A percentile compares a stretch with the other conserved stretches of the same genome.
phyloP scores from a whole-genome alignment of 2,888 invertebrate species.

The Coelopa pilipes region DNA sequence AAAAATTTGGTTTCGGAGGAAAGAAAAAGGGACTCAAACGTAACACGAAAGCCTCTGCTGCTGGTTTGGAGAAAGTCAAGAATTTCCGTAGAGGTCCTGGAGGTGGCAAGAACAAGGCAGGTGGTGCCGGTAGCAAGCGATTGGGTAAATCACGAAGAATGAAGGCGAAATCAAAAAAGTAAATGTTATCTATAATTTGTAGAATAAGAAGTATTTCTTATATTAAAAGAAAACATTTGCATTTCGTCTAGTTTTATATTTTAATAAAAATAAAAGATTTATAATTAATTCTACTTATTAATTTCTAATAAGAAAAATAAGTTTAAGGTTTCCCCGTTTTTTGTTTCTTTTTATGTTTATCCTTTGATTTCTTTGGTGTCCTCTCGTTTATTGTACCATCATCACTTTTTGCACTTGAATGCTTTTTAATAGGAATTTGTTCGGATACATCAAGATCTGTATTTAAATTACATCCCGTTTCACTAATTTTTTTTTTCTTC shows the following conservation, averaged over 20 bases:
- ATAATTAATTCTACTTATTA: not conserved
- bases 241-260: constrained; percentile 39
- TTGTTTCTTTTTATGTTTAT: not conserved
- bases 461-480: too few relatives aligned
- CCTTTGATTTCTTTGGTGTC: not conserved
- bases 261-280: constrained; percentile 30
- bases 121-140: constrained; percentile 67
- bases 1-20: constrained; percentile 95
- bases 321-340: not conserved
- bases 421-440: too few relatives aligned
- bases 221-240: constrained; percentile 12
- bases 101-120: constrained; percentile 46
- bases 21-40: constrained; percentile 90
- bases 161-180: constrained; percentile 61
- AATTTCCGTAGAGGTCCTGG: constrained; percentile 49
- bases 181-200: not conserved
- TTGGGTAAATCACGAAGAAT: constrained; percentile 70
- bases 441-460: too few relatives aligned
- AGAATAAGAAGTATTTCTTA: not conserved
- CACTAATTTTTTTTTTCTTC: too few relatives aligned
- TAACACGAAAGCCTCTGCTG: constrained; percentile 83
- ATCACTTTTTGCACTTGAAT: not conserved
- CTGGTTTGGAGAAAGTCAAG: constrained; percentile 59
- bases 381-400: not conserved
- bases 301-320: not conserved